Evolutionary conservation across 2,113 vertebrate genomes (phyloP), one percentile per base, ranked within the genome.

Genomic region (Mesoclemmys tuberculata): DNA sequence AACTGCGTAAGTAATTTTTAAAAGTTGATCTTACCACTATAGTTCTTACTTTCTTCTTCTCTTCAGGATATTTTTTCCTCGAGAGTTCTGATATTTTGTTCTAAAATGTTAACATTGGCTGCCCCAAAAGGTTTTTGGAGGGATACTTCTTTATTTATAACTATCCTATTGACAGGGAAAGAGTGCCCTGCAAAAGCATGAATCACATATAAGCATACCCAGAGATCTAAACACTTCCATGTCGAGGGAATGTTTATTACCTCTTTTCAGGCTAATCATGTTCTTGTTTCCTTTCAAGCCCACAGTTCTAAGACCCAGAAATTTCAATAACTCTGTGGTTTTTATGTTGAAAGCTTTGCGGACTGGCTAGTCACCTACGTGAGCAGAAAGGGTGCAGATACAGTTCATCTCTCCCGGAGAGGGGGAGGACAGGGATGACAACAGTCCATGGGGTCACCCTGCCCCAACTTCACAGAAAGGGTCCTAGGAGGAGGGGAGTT

Each of bases 1-100:
- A 84, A 86, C 74, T 91, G 71, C 75, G 49, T 91, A 29, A 64
- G 29, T 95, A 80, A 90, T 96, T 95, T 94, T 93, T 21, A 5
- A 49, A 80, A 85, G 92, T 85, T 87, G 85, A 38, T 90, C 82
- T 58, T 92, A 92, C 78, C 88, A 48, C 88, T 93, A 0, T 90
- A 78, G 31, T 80, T 92, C 79, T 79, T 77, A 16, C 7, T 64
- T 10, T 27, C 71, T 84, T 91, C 58, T 80, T 93, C 74, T 80
- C 55, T 51, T 55, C 75, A 83, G 80, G 55, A 54, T 22, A 35
- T 46, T 88, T 84, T 84, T 84, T 61, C 91, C 84, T 93, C 82
- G 58, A 89, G 88, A 85, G 82, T 74, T 95, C 52, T 82, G 78
- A 80, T 52, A 89, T 55, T 85, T 10, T 95, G 95, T 89, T 88